These are phyloP conservation scores for Argopecten irradians DNA, from an alignment of 1,140 invertebrate genomes.

Conservation along the genomic window DNA sequence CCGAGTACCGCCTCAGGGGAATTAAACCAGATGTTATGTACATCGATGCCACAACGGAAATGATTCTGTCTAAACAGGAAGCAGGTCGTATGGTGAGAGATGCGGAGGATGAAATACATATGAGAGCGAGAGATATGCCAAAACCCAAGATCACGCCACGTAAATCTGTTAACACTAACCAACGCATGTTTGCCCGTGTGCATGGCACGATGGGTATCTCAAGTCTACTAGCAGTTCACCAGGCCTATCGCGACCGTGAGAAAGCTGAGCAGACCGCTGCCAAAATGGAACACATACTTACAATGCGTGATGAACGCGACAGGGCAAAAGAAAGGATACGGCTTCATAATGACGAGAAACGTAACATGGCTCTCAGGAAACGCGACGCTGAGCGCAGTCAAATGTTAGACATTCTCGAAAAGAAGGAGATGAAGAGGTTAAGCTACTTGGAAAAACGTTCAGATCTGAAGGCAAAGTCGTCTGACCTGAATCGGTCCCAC, in stretches of 20 bases:
- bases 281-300: constrained; percentile 71
- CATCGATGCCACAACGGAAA: constrained; percentile 69
- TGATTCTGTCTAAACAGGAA: constrained; percentile 69
- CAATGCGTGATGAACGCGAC: constrained; percentile 67
- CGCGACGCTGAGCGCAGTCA: constrained; percentile 62
- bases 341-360: constrained; percentile 69
- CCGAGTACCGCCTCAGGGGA: constrained; percentile 68
- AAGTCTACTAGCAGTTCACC: constrained; percentile 73
- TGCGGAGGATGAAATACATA: constrained; percentile 66
- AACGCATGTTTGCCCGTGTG: constrained; percentile 68
- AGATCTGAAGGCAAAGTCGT: constrained; percentile 62
- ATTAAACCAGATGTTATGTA: constrained; percentile 60
- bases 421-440: constrained; percentile 62
- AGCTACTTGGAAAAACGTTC: constrained; percentile 68
- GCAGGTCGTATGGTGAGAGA: constrained; percentile 66
- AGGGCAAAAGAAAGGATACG: constrained; percentile 69
- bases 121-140: constrained; percentile 45
- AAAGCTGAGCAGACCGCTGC: constrained; percentile 66
- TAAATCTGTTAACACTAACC: constrained; percentile 64
- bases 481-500: constrained; percentile 59
- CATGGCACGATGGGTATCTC: constrained; percentile 75
- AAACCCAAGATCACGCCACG: constrained; percentile 53
- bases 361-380: constrained; percentile 61
- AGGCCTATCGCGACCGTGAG: constrained; percentile 74
- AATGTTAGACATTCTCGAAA: constrained; percentile 65